Base-by-base conservation (phyloP, 2,113 vertebrate genomes). In the Aptenodytes forsteri region DNA sequence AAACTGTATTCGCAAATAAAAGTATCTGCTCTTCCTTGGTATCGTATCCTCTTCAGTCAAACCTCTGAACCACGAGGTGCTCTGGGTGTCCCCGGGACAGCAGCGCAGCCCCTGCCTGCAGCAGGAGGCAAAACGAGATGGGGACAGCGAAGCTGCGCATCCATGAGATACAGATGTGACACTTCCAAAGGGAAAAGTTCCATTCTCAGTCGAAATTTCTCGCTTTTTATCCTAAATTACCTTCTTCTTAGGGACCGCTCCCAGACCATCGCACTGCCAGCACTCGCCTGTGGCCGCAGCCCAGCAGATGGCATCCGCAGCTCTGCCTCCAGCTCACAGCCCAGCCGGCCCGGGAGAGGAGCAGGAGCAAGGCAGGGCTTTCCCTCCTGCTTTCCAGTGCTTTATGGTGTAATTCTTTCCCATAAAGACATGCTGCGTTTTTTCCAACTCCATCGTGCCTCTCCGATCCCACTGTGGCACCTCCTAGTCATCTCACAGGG, bases 371-470 rank as follows among this genome's bases (percentile, higher is more conserved):
- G 32, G 58, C 58, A 25, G 16, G 26, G 42, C 26, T 47, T 58
- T 11, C 21, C 52, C 50, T 30, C 2, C 0, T 2, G 22, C 22
- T 34, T 42, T 7, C 21, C 40, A 20, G 13, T 6, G 32, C 6
- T n/a, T 46, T 16, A 2, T 1, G 12, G 32, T 15, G 7, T 4
- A 18, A 44, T 44, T 36, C 62, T 36, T n/a, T 29, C 25, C 77
- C 14, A 4, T 8, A 42, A 54, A 19, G 25, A 23, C 49, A 29
- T 1, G 5, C 49, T 18, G 40, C 8, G 22, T 13, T 36, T 55
- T 44, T 11, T 11, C 78, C 50, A 55, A 12, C 49, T 29, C 40
- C 19, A 18, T 14, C 7, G 5, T 36, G 38, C 32, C 9, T 22
- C 49, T 29, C 14, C 2, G 2, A 55, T 44, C 61, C 38, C 78